Evolutionary conservation across 2,797 vertebrate genomes (phyloP), one percentile per base, ranked within the genome.

Genomic region (Lerista edwardsae): DNA sequence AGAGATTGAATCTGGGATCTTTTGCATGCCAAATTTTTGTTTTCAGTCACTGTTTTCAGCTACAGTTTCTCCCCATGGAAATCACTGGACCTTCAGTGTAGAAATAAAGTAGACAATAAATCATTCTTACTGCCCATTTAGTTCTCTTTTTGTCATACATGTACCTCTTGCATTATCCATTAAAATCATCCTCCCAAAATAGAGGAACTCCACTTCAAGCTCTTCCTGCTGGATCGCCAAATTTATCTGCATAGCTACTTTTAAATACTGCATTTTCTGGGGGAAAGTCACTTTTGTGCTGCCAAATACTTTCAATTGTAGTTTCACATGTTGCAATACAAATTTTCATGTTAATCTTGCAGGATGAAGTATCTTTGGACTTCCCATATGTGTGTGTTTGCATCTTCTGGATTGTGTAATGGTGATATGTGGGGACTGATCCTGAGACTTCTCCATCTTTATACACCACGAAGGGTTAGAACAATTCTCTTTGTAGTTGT

Each of bases 281-380:
- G 75, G 69, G 71, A 74, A 73, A 72, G 23, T 1, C 47, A 1
- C 25, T 76, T 79, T 14, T 69, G 39, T 29, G 36, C 51, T 17
- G 21, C 21, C 27, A 39, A 31, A 55, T 19, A 55, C 79, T 74
- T 25, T 75, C 3, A 82, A n/a, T 3, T 12, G 3, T 6, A 72
- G 34, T 29, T 83, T 11, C 10, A 41, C 34, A 41, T 27, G 7
- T 44, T 61, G 2, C 57, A 69, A 41, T 39, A 51, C 6, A 47
- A 69, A 65, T 14, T 2, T 29, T 81, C 1, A 88, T 68, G 84
- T 21, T 91, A 3, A 91, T 62, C 8, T 91, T 94, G 2, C 96
- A 99, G 98, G 90, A 99, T 99, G 99, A 99, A 99, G 88, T 99
- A 99, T 81, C 96, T 99, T 21, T 99, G 98, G 98, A 99, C 98